phyloP scores from a whole-genome alignment of 2,113 vertebrate genomes.

The Hippoglossus stenolepis region DNA sequence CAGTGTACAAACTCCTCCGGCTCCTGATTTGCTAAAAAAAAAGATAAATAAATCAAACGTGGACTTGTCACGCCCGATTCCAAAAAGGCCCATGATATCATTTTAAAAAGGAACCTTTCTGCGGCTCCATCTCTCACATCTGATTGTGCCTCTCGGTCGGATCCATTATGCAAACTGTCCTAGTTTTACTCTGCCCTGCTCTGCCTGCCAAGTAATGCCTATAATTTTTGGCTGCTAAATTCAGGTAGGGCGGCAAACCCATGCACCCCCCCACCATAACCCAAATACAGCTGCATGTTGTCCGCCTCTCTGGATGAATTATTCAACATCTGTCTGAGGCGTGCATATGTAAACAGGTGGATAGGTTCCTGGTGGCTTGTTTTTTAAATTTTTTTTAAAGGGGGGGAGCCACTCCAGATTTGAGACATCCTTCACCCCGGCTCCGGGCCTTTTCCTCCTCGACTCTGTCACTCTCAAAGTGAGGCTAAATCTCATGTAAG shows the following conservation, averaged over 20 bases:
- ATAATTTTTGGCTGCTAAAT: conserved; percentile 62
- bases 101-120: conserved; percentile 36
- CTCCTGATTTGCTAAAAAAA: no score
- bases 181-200: conserved; percentile 60
- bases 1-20: background rate
- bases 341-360: conserved; percentile 78
- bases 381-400: conserved; percentile 34
- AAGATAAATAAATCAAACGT: background rate
- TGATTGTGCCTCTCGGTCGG: conserved; percentile 47
- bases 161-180: conserved; percentile 73
- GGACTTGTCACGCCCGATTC: conserved; percentile 6
- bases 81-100: conserved; percentile 3
- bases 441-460: conserved; percentile 19
- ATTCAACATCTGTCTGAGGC: conserved; percentile 80
- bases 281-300: conserved; percentile 80
- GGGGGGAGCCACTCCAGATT: conserved; percentile 42
- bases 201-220: conserved; percentile 71
- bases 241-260: conserved; percentile 53
- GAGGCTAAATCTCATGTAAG: conserved; percentile 50
- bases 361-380: conserved; percentile 58
- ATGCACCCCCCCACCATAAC: conserved; percentile 63
- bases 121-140: conserved; percentile 46
- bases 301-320: conserved; percentile 76
- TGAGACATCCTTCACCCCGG: conserved; percentile 52
- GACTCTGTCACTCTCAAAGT: conserved; percentile 38